Evolutionary conservation across 1,140 invertebrate genomes (phyloP).

Genomic region (Amyelois transitella): DNA sequence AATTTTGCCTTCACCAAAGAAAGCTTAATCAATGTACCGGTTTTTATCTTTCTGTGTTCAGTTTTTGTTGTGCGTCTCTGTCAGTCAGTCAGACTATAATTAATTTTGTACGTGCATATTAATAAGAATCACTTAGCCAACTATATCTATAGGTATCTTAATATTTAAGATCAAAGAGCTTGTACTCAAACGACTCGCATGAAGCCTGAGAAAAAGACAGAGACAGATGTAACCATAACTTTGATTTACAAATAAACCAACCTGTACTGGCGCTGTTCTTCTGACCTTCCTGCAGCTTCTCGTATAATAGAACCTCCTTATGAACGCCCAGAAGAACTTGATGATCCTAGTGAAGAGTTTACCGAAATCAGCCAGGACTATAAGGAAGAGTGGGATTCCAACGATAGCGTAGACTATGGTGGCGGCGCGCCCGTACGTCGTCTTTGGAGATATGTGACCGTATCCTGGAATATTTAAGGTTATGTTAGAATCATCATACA

Average conservation of each 20-base stretch:
- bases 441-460: constrained; percentile 93
- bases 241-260: constrained; percentile 51
- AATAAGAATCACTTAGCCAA: too few species aligned
- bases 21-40: too few species aligned
- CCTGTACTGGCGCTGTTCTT: constrained; percentile 83
- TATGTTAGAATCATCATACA: not conserved
- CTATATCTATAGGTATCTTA: too few species aligned
- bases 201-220: too few species aligned
- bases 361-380: constrained; percentile 93
- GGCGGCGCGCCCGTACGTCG: constrained; percentile 86
- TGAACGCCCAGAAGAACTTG: constrained; percentile 94
- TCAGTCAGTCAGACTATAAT: too few species aligned
- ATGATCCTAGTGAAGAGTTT: constrained; percentile 94
- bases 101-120: too few species aligned
- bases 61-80: too few species aligned
- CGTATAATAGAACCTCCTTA: constrained; percentile 89
- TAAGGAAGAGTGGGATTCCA: constrained; percentile 95
- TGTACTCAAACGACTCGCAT: too few species aligned
- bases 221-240: too few species aligned
- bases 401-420: constrained; percentile 96
- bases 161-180: too few species aligned
- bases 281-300: constrained; percentile 87
- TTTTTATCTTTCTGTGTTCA: too few species aligned
- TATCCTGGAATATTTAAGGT: constrained; percentile 83
- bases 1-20: too few species aligned